These are phyloP conservation scores for Periparus ater DNA, from an alignment of 2,797 vertebrate species.

Conservation along the genomic window DNA sequence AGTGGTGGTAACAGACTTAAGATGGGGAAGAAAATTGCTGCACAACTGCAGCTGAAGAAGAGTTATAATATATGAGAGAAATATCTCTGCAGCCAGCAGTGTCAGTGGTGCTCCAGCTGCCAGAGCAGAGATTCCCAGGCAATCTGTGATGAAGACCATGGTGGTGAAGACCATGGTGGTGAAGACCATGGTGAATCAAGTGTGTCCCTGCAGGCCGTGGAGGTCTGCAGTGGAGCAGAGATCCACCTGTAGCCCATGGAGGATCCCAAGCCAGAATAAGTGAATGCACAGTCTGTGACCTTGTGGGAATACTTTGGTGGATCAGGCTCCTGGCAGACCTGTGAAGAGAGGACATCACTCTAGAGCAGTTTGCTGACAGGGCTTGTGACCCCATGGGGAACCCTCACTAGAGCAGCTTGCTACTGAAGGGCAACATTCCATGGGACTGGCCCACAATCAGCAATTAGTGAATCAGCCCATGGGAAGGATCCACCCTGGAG, in stretches of 20 bases:
- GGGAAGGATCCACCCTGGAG: background rate
- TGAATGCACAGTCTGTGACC: too few species aligned
- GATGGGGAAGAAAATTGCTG: too few species aligned
- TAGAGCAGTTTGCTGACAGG: background rate
- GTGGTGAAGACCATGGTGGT: background rate
- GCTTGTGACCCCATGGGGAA: background rate
- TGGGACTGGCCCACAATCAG: too few species aligned
- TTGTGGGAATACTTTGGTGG: background rate
- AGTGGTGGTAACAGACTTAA: background rate
- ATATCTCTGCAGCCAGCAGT: background rate
- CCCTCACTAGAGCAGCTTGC: fast-evolving
- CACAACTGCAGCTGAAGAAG: background rate
- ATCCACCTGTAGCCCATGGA: background rate
- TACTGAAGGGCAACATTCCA: background rate
- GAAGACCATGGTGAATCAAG: background rate
- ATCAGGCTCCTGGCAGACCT: background rate
- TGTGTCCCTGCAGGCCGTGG: too few species aligned
- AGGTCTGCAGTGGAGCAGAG: background rate
- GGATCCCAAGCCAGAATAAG: background rate
- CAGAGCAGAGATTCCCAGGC: background rate
- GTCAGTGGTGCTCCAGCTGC: background rate
- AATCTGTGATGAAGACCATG: fast-evolving
- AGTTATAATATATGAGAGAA: background rate
- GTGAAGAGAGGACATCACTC: background rate
- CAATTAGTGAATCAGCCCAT: background rate